Evolutionary conservation across 2,888 invertebrate species (phyloP), one percentile per base, ranked within the genome.

Genomic region (Cotesia congregata): DNA sequence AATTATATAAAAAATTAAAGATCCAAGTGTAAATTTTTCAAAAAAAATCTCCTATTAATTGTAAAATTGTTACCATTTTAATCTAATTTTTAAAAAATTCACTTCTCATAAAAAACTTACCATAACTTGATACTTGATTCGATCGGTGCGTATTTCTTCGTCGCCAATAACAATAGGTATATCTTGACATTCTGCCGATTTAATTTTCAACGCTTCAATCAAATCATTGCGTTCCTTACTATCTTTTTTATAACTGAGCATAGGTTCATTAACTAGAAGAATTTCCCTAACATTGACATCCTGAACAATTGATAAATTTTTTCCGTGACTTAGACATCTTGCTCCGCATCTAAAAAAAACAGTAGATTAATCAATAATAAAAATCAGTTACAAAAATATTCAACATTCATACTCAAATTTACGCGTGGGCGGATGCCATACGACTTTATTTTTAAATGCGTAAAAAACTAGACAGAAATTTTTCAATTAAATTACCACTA

Each of bases 111-210:
- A 20, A 20, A 20, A 12, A 65, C 88, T 86, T 86, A 92, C 92
- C 92, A 92, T 92, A 80, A 93, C 94, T 93, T 99, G 98, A 87
- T 94, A 94, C 83, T 92, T 92, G 73, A 94, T 93, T 85, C 94
- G 92, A 78, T 94, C 92, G 0, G 96, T 95, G 83, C 92, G 93
- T 83, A 95, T 93, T 87, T 94, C 94, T 89, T 98, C 93, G 82
- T 95, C 95, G n/a, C 98, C 99, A 88, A 99, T 97, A n/a, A 98
- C 93, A 87, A 99, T 95, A 6, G 99, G 99, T 78, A 99, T 93
- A 82, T 99, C 98, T 86, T 95, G 94, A 77, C 94, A 93, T 76
- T 91, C 91, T 38, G 90, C 89, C 9, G 93, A 91, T 80, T 94
- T 92, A 78, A 93, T 90, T 79, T 93, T 90, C 64, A 99, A 90